Conservation (phyloP, 2,797 vertebrate species). For the Nasua narica region DNA sequence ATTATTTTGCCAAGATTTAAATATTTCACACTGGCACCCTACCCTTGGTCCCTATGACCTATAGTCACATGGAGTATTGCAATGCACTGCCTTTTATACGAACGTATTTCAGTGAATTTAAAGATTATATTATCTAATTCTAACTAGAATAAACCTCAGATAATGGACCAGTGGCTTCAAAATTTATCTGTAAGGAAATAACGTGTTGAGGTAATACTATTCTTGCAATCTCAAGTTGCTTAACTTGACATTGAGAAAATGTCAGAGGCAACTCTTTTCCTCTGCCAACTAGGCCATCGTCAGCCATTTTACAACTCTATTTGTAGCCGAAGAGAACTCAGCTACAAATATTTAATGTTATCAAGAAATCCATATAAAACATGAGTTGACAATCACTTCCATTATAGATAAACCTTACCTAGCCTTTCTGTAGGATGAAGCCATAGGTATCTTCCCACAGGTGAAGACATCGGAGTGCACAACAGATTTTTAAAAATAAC, state of each 20-base stretch:
- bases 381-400: background rate
- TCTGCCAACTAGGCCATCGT: background rate
- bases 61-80: background rate
- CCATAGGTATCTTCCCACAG: background rate
- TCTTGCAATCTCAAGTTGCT: background rate
- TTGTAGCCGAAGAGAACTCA: background rate
- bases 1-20: background rate
- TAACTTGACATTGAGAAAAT: background rate
- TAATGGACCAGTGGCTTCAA: background rate
- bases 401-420: background rate
- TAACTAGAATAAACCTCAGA: slow-evolving; percentile 31
- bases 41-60: background rate
- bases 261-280: background rate
- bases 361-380: background rate
- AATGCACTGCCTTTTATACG: background rate
- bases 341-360: background rate
- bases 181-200: background rate
- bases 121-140: background rate
- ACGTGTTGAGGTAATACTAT: background rate
- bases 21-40: background rate
- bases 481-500: background rate
- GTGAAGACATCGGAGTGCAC: background rate
- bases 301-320: background rate
- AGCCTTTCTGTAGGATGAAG: background rate
- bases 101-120: background rate